Evolutionary conservation across 2,888 invertebrate species (phyloP), one percentile per base, ranked within the genome.

Genomic region (Diaphora mendica): DNA sequence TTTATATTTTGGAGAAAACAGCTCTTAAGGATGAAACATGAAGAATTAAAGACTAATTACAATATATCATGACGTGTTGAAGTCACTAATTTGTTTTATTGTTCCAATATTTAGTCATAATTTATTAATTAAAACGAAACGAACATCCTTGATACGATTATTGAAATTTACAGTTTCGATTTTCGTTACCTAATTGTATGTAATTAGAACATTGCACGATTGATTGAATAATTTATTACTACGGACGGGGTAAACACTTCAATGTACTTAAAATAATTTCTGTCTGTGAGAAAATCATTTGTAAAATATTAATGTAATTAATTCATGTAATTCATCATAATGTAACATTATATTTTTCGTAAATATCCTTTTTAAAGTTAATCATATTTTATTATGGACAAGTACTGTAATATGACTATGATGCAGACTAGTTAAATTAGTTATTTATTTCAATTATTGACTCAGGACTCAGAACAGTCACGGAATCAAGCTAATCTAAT

Each of bases 131-230:
- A 35, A 59, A 71, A 70, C 81, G 74, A 65, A 66, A 62, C 74
- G 74, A 71, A 73, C 77, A 86, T 85, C 91, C 91, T 91, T 91
- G 91, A 87, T 91, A 87, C 81, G 76, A 82, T 88, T 89, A 75
- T 83, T 83, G 85, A 88, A 87, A 88, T 89, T 83, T 79, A 83
- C 83, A 80, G 79, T 86, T 84, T 85, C 85, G 84, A 87, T 88
- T 90, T 89, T 83, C 85, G 84, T 89, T 89, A 91, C 88, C 87
- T 88, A 86, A 80, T 83, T 78, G 75, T 71, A 83, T 77, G 74
- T 71, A 81, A 79, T 82, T 83, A 79, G 74, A 78, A 81, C 82
- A 76, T 30, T 30, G 30, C 48, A 30, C 2, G n/a, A 26, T 23
- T 42, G 30, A 17, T 67, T 68, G 2, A 30, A 17, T 44, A 68